Base-by-base conservation (phyloP, 2,797 vertebrate species). In the Poeciliopsis turneri region DNA sequence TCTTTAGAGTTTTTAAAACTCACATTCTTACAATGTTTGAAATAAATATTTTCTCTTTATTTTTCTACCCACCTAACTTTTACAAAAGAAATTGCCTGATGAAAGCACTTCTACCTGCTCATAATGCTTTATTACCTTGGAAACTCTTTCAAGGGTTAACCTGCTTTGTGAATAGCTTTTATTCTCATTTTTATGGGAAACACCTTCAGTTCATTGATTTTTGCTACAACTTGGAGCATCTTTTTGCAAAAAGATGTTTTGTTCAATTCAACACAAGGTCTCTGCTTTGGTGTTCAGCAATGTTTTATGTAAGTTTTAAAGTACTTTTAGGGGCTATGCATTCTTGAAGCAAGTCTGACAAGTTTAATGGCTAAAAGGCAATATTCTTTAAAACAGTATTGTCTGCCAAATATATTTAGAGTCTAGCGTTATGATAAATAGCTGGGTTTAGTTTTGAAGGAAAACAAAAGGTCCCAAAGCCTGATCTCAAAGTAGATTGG, bases 301-400 rank as follows among this genome's bases (percentile, higher is more conserved):
- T 77, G 2, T 75, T 80, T 71, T 39, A n/a, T 78, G 46, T 68
- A 68, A 10, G 36, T 41, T 68, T 41, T 5, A 68, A 76, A 73
- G 8, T 30, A 30, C 43, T 49, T 16, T 13, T 5, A 45, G 80
- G 28, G 71, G n/a, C 59, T 45, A 20, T 41, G 13, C 25, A 41
- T 36, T 64, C 57, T 86, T 71, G n/a, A 46, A 75, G 43, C 55
- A 74, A 41, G 45, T 74, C 66, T 49, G 47, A 43, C 5, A 39
- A 78, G n/a, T 61, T 77, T 57, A 68, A 70, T 83, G 79, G 81
- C 36, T 77, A 77, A 84, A 68, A 71, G 43, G 36, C 74, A 70
- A 61, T 30, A 74, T 77, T 72, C 57, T 88, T 84, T 75, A 68
- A 83, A 84, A 75, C 0, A 18, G 23, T 12, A 41, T 36, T 79